These are phyloP conservation scores for Scophthalmus maximus DNA, from an alignment of 2,113 vertebrate genomes.

Conservation along the genomic window DNA sequence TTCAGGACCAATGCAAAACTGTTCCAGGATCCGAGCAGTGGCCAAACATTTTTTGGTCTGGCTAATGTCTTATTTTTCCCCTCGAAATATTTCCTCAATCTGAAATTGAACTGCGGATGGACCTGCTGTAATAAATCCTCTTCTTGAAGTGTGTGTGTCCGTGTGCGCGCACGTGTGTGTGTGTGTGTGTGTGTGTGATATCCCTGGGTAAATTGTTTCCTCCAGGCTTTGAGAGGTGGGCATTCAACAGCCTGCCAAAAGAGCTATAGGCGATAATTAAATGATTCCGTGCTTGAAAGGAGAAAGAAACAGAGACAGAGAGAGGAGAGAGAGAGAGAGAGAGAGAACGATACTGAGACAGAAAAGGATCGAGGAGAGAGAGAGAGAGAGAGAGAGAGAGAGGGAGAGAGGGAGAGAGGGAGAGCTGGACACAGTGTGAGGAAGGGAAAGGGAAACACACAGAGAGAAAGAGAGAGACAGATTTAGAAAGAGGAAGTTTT, in stretches of 20 bases:
- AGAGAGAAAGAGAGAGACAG: conserved; percentile 59
- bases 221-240: conserved; percentile 86
- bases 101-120: conserved; percentile 78
- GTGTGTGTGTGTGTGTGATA: conserved; percentile 66
- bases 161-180: conserved; percentile 17
- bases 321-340: conserved; percentile 42
- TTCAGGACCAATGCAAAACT: conserved; percentile 49
- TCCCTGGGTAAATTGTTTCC: conserved; percentile 82
- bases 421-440: conserved; percentile 39
- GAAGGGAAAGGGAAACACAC: conserved; percentile 54
- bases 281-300: conserved; percentile 83
- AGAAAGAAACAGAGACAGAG: conserved; percentile 76
- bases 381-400: conserved; percentile 34
- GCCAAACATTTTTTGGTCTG: conserved; percentile 44
- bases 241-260: conserved; percentile 86
- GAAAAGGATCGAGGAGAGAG: conserved; percentile 18
- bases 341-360: conserved; percentile 26
- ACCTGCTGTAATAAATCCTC: conserved; percentile 80
- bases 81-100: conserved; percentile 65
- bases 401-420: conserved; percentile 12
- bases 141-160: conserved; percentile 64
- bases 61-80: conserved; percentile 51
- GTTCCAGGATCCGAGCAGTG: conserved; percentile 3
- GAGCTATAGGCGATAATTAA: conserved; percentile 84
- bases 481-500: conserved; percentile 46